These are phyloP conservation scores for Harlomillsia oculata DNA, from an alignment of 1,140 invertebrate genomes.

Conservation along the genomic window DNA sequence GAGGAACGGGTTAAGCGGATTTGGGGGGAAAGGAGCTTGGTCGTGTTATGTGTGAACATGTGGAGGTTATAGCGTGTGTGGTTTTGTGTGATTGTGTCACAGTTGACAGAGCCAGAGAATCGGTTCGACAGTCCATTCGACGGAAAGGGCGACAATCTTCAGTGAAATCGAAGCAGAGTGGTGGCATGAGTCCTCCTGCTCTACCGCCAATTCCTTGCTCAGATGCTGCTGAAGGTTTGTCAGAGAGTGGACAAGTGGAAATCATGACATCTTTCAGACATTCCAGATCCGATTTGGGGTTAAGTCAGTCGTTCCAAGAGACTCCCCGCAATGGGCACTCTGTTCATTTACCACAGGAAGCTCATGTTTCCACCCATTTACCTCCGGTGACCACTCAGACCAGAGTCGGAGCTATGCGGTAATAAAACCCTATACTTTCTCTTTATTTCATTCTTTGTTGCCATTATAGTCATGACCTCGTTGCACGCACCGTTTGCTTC, in stretches of 20 bases:
- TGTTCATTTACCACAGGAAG: background rate
- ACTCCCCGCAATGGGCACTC: slow-evolving; percentile 1
- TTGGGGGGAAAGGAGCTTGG: too few relatives aligned
- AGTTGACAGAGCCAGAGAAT: slow-evolving; percentile 59
- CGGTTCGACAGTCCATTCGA: slow-evolving; percentile 47
- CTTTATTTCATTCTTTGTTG: too few relatives aligned
- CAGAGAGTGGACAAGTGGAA: background rate
- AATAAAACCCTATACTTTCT: too few relatives aligned
- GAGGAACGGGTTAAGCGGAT: too few relatives aligned
- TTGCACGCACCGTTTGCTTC: too few relatives aligned
- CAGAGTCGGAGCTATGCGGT: too few relatives aligned
- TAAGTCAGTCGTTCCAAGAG: slow-evolving; percentile 2
- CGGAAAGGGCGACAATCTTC: slow-evolving; percentile 22
- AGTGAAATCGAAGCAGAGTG: slow-evolving; percentile 17
- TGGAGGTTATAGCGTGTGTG: too few relatives aligned
- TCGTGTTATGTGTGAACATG: too few relatives aligned
- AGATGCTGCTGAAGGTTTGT: slow-evolving; percentile 18
- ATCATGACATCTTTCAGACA: slow-evolving; percentile 11
- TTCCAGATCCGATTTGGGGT: slow-evolving; percentile 20
- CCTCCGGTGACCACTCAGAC: too few relatives aligned
- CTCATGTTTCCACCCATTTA: too few relatives aligned
- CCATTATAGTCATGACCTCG: too few relatives aligned
- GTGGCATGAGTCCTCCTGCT: background rate
- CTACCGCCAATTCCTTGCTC: slow-evolving; percentile 24
- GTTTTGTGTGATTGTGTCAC: slow-evolving; percentile 15